Evolutionary conservation across 2,888 invertebrate genomes (phyloP).

Genomic region (Priocnemis perturbator): DNA sequence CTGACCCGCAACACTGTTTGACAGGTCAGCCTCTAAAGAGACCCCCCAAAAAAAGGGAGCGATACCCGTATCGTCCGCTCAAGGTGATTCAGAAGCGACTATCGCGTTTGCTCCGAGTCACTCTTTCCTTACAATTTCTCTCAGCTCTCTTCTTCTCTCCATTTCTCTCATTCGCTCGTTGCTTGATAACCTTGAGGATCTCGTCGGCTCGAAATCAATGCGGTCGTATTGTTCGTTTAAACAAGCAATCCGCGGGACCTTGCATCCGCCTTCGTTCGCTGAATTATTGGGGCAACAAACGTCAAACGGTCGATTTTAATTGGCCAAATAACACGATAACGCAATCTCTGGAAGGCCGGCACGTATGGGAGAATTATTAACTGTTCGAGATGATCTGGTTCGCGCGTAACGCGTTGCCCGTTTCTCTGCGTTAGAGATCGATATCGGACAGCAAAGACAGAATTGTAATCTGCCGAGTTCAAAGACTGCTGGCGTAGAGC

Average conservation of each 20-base stretch:
- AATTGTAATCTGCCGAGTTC: too few species aligned
- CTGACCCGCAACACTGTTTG: too few species aligned
- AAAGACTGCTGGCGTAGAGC: too few species aligned
- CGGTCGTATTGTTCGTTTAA: conserved; percentile 51
- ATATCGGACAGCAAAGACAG: too few species aligned
- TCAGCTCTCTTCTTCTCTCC: too few species aligned
- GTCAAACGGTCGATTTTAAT: conserved; percentile 59
- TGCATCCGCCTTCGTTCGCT: conserved; percentile 55
- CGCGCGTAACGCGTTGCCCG: too few species aligned
- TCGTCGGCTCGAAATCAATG: conserved; percentile 47
- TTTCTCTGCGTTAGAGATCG: not conserved
- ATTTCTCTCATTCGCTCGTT: conserved; percentile 23
- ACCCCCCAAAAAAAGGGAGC: not conserved
- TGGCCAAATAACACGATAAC: conserved; percentile 56
- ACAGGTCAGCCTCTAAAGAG: not conserved
- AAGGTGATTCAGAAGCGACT: not conserved
- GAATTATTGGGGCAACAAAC: conserved; percentile 64
- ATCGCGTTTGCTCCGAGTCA: too few species aligned
- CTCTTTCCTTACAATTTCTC: too few species aligned
- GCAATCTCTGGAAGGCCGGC: conserved; percentile 4
- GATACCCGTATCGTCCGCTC: not conserved
- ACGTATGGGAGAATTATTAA: too few species aligned
- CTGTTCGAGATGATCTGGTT: too few species aligned
- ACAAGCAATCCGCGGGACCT: conserved; percentile 51
- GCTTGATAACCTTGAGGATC: conserved; percentile 37